Evolutionary conservation across 2,113 vertebrate species (phyloP).

Genomic region (Pachypanchax playfairii): DNA sequence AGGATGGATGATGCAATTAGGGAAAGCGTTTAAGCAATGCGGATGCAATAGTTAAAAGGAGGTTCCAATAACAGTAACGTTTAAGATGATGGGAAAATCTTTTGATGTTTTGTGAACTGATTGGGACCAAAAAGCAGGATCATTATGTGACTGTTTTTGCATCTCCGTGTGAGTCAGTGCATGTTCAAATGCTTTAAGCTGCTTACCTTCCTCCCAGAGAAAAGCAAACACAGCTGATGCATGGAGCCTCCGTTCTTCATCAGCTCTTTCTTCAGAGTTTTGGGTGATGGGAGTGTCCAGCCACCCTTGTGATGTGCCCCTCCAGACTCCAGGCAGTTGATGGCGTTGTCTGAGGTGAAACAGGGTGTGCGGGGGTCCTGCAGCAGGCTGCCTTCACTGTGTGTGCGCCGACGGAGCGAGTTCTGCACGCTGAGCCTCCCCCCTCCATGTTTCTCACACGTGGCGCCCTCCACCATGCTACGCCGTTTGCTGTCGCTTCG

Average conservation of each 20-base stretch:
- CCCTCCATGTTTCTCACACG: conserved; percentile 82
- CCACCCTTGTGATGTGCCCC: conserved; percentile 52
- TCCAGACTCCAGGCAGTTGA: conserved; percentile 85
- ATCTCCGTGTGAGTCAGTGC: not conserved
- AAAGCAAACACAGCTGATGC: conserved; percentile 93
- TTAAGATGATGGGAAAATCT: too few relatives aligned
- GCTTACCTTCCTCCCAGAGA: conserved; percentile 91
- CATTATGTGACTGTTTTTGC: not conserved
- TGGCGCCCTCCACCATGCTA: conserved; percentile 89
- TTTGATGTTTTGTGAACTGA: not conserved
- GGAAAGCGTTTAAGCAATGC: not conserved
- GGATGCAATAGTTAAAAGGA: conserved; percentile 11
- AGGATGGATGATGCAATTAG: not conserved
- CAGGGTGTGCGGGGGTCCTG: conserved; percentile 87
- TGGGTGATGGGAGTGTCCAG: conserved; percentile 91
- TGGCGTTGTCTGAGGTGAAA: conserved; percentile 93
- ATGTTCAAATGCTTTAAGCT: not conserved
- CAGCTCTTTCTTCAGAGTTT: conserved; percentile 93
- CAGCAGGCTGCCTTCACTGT: conserved; percentile 95
- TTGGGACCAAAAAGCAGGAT: not conserved
- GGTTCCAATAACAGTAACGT: not conserved
- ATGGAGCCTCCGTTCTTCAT: conserved; percentile 90
- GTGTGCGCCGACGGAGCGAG: conserved; percentile 90
- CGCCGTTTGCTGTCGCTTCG: conserved; percentile 85
- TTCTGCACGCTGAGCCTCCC: conserved; percentile 86